phyloP scores from a whole-genome alignment of 1,140 invertebrate species.

The Procambarus clarkii region DNA sequence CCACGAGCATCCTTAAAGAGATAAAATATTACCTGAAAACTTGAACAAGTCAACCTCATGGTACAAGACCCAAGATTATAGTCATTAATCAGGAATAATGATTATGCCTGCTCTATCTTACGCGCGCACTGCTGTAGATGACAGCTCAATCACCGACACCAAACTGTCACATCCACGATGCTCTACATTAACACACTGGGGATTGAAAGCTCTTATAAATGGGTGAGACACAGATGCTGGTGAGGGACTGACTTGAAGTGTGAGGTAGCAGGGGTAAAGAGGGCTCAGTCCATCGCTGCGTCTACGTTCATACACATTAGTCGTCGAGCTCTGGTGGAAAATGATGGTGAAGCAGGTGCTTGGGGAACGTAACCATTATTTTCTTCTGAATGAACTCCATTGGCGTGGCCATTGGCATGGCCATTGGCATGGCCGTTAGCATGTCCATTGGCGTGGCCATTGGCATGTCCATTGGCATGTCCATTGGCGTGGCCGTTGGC shows the following conservation, averaged over 20 bases:
- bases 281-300: conserved; percentile 28
- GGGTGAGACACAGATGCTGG: conserved; percentile 15
- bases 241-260: conserved; percentile 13
- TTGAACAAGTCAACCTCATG: neutral
- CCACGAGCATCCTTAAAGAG: conserved; percentile 14
- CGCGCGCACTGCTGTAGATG: neutral
- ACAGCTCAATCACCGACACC: conserved; percentile 11
- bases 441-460: conserved; percentile 78
- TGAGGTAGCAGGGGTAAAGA: conserved; percentile 24
- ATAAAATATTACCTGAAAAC: neutral
- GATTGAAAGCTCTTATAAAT: conserved; percentile 11
- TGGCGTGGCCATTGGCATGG: conserved; percentile 74
- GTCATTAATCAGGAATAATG: neutral
- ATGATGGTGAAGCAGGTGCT: conserved; percentile 7
- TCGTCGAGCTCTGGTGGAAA: conserved; percentile 34
- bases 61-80: neutral
- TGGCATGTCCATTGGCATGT: conserved; percentile 80
- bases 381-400: conserved; percentile 29
- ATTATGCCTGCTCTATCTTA: conserved; percentile 39
- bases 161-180: neutral
- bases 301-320: conserved; percentile 62
- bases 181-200: neutral
- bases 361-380: conserved; percentile 29
- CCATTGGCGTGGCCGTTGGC: conserved; percentile 83
- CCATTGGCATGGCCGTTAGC: conserved; percentile 77